Percentiles rank a stretch among this genome's conserved stretches.
Evolutionary conservation across 2,888 invertebrate species (phyloP).

Genomic region (Hoplodrina ambigua): DNA sequence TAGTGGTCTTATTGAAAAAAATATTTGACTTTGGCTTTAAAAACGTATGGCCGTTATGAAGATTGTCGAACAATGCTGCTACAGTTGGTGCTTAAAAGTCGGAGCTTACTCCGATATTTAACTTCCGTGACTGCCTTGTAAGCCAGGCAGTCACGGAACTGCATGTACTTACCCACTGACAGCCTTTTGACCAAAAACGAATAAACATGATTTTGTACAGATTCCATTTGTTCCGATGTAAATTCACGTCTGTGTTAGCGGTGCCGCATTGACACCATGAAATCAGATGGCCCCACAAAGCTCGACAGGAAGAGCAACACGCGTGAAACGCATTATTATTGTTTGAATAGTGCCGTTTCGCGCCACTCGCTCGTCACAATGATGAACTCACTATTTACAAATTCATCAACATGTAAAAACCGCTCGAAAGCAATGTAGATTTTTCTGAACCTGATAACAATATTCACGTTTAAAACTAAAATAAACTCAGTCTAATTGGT

Average conservation of each 20-base stretch:
- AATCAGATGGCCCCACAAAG: conserved; percentile 81
- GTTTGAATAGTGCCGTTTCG: conserved; percentile 78
- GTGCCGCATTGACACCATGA: conserved; percentile 70
- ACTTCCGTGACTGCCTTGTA: not conserved
- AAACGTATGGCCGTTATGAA: not conserved
- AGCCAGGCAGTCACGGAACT: not conserved
- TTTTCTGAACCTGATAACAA: conserved; percentile 38
- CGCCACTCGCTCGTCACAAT: conserved; percentile 80
- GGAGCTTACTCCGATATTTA: too few species aligned
- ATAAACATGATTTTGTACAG: conserved; percentile 23
- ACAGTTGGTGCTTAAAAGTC: conserved; percentile 9
- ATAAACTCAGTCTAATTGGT: not conserved
- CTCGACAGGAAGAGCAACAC: conserved; percentile 80
- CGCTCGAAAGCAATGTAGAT: conserved; percentile 35
- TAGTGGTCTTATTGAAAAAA: not conserved
- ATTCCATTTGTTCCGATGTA: conserved; percentile 27
- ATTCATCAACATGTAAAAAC: conserved; percentile 60
- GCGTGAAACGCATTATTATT: conserved; percentile 81
- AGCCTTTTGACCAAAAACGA: conserved; percentile 6
- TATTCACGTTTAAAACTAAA: conserved; percentile 10
- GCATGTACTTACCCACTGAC: not conserved
- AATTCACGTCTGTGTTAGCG: conserved; percentile 40
- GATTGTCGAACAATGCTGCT: not conserved
- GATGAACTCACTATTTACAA: conserved; percentile 57
- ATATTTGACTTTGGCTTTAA: too few species aligned